Evolutionary conservation across 2,797 vertebrate genomes (phyloP), one percentile per base, ranked within the genome.

Genomic region (Sebastes elongatus): DNA sequence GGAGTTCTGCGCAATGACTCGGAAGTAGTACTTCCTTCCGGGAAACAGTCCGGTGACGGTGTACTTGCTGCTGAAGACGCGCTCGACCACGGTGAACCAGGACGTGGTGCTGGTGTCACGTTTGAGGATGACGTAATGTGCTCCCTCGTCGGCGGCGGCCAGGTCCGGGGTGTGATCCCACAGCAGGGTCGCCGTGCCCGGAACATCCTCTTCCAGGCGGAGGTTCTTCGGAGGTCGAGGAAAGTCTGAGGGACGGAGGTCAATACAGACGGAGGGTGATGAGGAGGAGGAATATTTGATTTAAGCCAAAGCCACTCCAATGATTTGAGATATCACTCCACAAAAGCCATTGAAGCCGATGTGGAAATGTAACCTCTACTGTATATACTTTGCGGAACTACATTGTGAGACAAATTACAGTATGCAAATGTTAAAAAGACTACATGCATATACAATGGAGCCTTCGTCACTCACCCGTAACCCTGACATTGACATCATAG

Each of bases 1-100:
- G 35, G 92, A 86, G 66, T 86, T 96, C 56, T 82, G 91, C 16
- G 91, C 93, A 23, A 88, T 78, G 35, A 96, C 92, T 79, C 94
- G 88, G 89, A 94, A 96, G 83, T 88, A 96, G 84, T 92, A 94
- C 85, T 95, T 96, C 72, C 90, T 92, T 33, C 94, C 93, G 0
- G 92, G 95, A 33, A 96, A 80, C 46, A 95, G 88, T 42, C 85
- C 92, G 0, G 92, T 95, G 82, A 95, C 90, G 0, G 85, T 89
- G 75, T 77, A 95, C 87, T 93, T 95, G 89, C 75, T 93, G 89
- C 92, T 96, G 88, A 88, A 94, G 80, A 96, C 88, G 0, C 70
- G 56, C 62, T 96, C 88, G 0, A 89, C 67, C 0, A 86, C 87
- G 0, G 93, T 95, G 91, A 95, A 95, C 93, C 94, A 94, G 30